A percentile compares a stretch with the other conserved stretches of the same genome.
These are phyloP conservation scores for Irena cyanogastra DNA, from an alignment of 2,113 vertebrate species.

Conservation along the genomic window DNA sequence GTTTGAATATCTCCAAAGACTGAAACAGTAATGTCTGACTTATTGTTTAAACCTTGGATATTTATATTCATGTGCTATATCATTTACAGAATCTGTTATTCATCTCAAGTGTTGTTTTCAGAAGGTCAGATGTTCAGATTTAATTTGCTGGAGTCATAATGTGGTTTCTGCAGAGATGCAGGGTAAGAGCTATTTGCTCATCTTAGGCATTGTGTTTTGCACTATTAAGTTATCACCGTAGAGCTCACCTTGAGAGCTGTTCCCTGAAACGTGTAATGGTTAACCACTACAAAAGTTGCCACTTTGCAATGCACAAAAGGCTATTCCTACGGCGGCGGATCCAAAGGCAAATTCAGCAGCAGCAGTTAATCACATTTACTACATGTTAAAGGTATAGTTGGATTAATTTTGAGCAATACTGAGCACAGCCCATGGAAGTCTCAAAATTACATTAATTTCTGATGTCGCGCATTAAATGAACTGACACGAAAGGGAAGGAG, in stretches of 20 bases:
- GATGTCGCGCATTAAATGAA: neutral
- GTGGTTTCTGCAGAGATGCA: neutral
- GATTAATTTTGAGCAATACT: neutral
- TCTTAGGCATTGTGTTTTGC: neutral
- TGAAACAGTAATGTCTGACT: neutral
- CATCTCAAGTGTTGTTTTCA: neutral
- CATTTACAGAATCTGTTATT: constrained; percentile 15
- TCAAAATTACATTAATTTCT: neutral
- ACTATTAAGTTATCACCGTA: neutral
- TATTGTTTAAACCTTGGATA: constrained; percentile 17
- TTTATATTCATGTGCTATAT: neutral
- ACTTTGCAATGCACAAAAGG: neutral
- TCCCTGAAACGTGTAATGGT: neutral
- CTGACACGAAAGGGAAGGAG: neutral
- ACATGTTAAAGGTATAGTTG: neutral
- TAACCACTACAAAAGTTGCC: neutral
- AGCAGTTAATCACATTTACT: neutral
- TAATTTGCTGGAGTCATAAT: neutral
- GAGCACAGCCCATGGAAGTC: neutral
- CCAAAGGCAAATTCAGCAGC: neutral
- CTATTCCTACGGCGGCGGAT: neutral
- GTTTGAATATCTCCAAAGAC: neutral
- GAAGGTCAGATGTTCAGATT: neutral
- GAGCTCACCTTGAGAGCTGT: neutral
- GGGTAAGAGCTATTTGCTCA: neutral